These are phyloP conservation scores for Casuarius casuarius DNA, from an alignment of 2,113 vertebrate species.

Conservation along the genomic window DNA sequence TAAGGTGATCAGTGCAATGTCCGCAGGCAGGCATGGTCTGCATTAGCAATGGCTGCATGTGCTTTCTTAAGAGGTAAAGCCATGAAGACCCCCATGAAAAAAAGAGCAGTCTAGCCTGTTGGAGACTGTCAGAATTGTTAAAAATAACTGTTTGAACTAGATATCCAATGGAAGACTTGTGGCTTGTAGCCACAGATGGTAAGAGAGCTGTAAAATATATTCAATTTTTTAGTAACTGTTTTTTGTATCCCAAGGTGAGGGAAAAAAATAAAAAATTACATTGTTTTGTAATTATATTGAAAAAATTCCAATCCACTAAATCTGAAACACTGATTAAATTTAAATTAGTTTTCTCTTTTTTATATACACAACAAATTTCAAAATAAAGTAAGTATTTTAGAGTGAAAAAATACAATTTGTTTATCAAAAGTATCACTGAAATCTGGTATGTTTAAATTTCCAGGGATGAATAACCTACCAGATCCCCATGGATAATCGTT, in stretches of 20 bases:
- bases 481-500: background rate
- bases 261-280: background rate
- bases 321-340: background rate
- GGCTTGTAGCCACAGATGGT: background rate
- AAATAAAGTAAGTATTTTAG: background rate
- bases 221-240: background rate
- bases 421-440: background rate
- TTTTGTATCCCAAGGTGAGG: background rate
- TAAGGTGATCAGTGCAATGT: background rate
- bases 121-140: background rate
- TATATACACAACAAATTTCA: background rate
- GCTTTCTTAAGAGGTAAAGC: background rate
- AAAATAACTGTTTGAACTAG: background rate
- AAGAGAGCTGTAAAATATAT: conserved; percentile 1
- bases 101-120: background rate
- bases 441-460: background rate
- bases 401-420: background rate
- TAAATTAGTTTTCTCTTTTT: background rate
- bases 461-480: background rate
- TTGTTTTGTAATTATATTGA: conserved; percentile 22
- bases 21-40: accelerated
- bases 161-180: background rate
- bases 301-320: conserved; percentile 9
- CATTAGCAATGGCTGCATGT: accelerated
- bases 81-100: background rate